Base-by-base conservation (phyloP, 2,113 vertebrate genomes). In the Bujurquina vittata region DNA sequence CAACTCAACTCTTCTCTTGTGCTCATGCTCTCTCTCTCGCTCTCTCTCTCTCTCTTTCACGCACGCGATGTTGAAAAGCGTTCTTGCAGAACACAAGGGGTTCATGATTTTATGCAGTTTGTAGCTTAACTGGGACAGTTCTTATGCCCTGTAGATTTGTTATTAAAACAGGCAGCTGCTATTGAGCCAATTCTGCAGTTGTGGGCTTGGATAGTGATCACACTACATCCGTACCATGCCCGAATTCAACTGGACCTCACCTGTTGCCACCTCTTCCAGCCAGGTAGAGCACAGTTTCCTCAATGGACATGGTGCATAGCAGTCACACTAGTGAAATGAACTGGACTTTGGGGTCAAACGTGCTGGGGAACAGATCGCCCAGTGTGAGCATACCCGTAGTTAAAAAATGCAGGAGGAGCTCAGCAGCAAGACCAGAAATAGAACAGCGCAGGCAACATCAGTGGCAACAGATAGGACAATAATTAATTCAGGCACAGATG, bases 141-240 rank as follows among this genome's bases (percentile, higher is more conserved):
- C 67, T 52, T 72, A 72, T 54, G 46, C 67, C 67, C 67, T 72
- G 67, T n/a, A 72, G 67, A 54, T 72, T 54, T 72, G 46, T 72
- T 72, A 72, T 72, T n/a, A n/a, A 54, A 52, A 29, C 26, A 2
- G 26, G 46, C 17, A 72, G 65, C 17, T n/a, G 46, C 26, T 52
- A 72, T 72, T 72, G 65, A 72, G 46, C 67, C 52, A 72, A 18
- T 72, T 10, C 3, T 7, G 46, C 17, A 72, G 46, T 72, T n/a
- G 26, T 72, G 26, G 31, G 67, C 67, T 54, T 72, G 26, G 67
- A 31, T 72, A 26, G 46, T 2, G 17, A 52, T 52, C 65, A 52
- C 43, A 31, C 22, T 72, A 72, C 65, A 72, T 52, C 17, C 0
- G 10, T 52, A n/a, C 23, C 43, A 5, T 72, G 17, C 29, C 10